A percentile compares a stretch with the other conserved stretches of the same genome.
These are phyloP conservation scores for Alethe diademata DNA, from an alignment of 2,113 vertebrate genomes.

Conservation along the genomic window DNA sequence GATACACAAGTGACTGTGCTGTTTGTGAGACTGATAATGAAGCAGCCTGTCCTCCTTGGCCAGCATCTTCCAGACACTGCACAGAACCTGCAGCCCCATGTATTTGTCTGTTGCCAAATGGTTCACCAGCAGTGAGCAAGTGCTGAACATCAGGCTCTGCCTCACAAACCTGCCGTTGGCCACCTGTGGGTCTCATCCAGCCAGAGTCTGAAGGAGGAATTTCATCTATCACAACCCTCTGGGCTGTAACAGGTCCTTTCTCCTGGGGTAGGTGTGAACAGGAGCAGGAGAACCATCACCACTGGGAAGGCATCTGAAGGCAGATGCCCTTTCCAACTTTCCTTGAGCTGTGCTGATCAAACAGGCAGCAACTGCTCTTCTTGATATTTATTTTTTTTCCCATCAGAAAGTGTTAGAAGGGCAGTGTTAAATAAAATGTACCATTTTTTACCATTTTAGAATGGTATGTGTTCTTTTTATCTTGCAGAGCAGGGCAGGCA, in stretches of 20 bases:
- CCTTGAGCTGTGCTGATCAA: neutral
- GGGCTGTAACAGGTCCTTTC: neutral
- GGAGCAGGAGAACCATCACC: neutral
- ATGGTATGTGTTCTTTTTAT: neutral
- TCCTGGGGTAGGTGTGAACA: neutral
- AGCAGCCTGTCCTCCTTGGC: neutral
- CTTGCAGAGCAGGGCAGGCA: neutral
- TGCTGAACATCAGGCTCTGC: neutral
- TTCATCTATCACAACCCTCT: neutral
- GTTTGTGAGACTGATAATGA: neutral
- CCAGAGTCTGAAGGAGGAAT: neutral
- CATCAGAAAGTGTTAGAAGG: neutral
- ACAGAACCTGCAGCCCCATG: neutral
- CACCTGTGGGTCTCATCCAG: neutral
- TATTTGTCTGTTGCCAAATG: fast-evolving
- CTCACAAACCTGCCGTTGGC: neutral
- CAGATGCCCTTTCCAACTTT: neutral
- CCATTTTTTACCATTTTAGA: neutral
- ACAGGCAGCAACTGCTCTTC: neutral
- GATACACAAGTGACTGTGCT: neutral
- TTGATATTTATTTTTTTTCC: neutral
- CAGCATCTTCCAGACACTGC: neutral
- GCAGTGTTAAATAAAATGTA: neutral
- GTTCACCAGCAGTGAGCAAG: neutral
- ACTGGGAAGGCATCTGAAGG: neutral